phyloP scores from a whole-genome alignment of 1,140 invertebrate genomes.

The Brachionus rubens region DNA sequence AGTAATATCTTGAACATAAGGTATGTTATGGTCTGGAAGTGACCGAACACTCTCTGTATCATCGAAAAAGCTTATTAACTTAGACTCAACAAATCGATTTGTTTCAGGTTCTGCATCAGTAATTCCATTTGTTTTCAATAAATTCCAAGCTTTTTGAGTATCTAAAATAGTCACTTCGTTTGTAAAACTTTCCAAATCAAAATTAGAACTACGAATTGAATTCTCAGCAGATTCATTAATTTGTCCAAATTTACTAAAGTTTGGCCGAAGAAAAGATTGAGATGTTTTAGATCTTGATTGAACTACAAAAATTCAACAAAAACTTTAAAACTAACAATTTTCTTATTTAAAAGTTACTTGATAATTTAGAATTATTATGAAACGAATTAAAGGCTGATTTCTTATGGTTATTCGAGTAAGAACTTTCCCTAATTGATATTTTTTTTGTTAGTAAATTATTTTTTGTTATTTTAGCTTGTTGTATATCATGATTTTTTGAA shows the following conservation, averaged over 20 bases:
- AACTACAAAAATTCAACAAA: conserved; percentile 24
- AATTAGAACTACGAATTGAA: neutral
- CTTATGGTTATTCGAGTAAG: conserved; percentile 6
- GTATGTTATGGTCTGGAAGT: neutral
- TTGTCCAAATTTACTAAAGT: conserved; percentile 27
- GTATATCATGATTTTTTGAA: neutral
- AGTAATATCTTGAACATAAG: neutral
- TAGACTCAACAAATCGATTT: neutral
- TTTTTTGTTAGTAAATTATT: conserved; percentile 34
- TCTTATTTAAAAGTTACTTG: too few relatives aligned
- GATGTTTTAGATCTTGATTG: conserved; percentile 36
- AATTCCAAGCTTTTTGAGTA: conserved; percentile 8
- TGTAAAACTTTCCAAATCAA: neutral
- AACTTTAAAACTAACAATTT: too few relatives aligned
- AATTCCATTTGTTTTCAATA: conserved; percentile 1
- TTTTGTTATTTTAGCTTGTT: conserved; percentile 21
- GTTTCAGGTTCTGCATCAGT: neutral
- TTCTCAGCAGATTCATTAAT: conserved; percentile 2
- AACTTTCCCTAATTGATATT: conserved; percentile 37
- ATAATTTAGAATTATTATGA: conserved; percentile 38
- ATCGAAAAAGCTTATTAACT: neutral
- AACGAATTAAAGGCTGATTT: conserved; percentile 36
- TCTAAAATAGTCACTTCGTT: conserved; percentile 14
- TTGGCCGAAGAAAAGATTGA: conserved; percentile 5
- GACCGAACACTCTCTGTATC: conserved; percentile 30